Percentiles rank a stretch among this genome's conserved stretches.
phyloP scores from a whole-genome alignment of 53 echinoderm and acorn worm genomes.

The Hippasteria phrygiana region DNA sequence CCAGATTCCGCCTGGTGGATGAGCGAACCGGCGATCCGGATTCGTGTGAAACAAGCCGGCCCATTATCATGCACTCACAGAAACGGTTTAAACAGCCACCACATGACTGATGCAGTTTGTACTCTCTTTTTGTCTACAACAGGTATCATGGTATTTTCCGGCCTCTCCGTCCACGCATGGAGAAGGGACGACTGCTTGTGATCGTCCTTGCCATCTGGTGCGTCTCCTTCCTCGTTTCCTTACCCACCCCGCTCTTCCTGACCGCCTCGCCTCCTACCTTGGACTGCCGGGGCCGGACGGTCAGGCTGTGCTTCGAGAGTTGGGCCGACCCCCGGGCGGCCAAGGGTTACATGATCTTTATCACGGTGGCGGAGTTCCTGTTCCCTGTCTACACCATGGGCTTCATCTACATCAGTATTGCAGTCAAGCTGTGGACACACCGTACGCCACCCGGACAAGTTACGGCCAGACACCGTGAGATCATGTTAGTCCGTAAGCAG shows the following conservation, averaged over 20 bases:
- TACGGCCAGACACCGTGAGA: slow-evolving; percentile 92
- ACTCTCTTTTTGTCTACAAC: slow-evolving; percentile 9
- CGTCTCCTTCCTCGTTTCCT: slow-evolving; percentile 80
- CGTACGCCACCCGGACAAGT: slow-evolving; percentile 88
- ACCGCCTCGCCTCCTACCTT: slow-evolving; percentile 24
- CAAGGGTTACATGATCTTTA: slow-evolving; percentile 79
- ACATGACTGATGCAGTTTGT: neutral
- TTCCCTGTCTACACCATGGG: slow-evolving; percentile 90
- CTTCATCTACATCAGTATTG: slow-evolving; percentile 89
- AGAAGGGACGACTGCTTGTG: slow-evolving; percentile 76
- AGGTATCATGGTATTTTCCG: slow-evolving; percentile 94
- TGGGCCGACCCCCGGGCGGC: slow-evolving; percentile 75
- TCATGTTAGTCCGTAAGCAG: slow-evolving; percentile 88
- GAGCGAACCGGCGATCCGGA: too few species aligned
- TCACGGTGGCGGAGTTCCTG: slow-evolving; percentile 85
- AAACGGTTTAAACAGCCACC: too few species aligned
- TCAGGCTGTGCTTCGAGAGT: slow-evolving; percentile 73
- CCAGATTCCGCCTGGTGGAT: too few species aligned
- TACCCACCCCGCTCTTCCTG: slow-evolving; percentile 79
- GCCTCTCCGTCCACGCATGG: slow-evolving; percentile 94
- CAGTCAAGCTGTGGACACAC: slow-evolving; percentile 91
- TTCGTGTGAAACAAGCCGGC: too few species aligned
- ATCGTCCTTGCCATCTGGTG: slow-evolving; percentile 84
- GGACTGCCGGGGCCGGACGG: slow-evolving; percentile 60
- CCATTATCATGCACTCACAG: too few species aligned